A percentile compares a stretch with the other conserved stretches of the same genome.
Conservation (phyloP, 2,113 vertebrate genomes). For the Podarcis muralis region DNA sequence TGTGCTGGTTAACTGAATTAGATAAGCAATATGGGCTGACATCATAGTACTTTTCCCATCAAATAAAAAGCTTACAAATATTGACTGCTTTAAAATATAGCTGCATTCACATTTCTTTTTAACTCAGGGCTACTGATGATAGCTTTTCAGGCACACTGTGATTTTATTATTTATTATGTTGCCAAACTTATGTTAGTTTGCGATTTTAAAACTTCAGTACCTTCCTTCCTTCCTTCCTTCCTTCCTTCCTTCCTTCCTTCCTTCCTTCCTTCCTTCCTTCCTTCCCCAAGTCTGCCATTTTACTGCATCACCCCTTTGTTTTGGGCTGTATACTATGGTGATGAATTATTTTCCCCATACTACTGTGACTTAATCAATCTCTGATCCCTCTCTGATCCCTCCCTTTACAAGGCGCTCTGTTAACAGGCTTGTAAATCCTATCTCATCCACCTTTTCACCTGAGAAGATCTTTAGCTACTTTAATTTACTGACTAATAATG, state of each 20-base stretch:
- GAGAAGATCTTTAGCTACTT: neutral
- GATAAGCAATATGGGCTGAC: slow-evolving; percentile 18
- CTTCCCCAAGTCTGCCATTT: neutral
- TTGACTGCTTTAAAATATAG: slow-evolving; percentile 36
- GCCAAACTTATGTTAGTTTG: neutral
- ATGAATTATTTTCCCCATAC: slow-evolving; percentile 1
- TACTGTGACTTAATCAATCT: slow-evolving; percentile 10
- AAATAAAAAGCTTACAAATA: slow-evolving; percentile 24
- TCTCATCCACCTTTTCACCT: neutral
- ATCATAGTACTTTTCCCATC: neutral
- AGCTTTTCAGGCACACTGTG: neutral
- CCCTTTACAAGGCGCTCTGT: neutral
- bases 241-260: neutral
- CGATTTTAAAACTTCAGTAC: neutral
- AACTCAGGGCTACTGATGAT: neutral
- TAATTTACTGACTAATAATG: slow-evolving; percentile 16
- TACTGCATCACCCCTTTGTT: neutral
- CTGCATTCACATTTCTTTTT: slow-evolving; percentile 22
- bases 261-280: neutral
- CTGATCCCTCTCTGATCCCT: neutral
- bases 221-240: neutral
- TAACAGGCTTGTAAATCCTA: slow-evolving; percentile 17
- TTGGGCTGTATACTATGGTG: neutral
- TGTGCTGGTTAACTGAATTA: slow-evolving; percentile 27
- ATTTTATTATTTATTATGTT: slow-evolving; percentile 11